Evolutionary conservation across 2,113 vertebrate genomes (phyloP), one percentile per base, ranked within the genome.

Genomic region (Xiphias gladius): DNA sequence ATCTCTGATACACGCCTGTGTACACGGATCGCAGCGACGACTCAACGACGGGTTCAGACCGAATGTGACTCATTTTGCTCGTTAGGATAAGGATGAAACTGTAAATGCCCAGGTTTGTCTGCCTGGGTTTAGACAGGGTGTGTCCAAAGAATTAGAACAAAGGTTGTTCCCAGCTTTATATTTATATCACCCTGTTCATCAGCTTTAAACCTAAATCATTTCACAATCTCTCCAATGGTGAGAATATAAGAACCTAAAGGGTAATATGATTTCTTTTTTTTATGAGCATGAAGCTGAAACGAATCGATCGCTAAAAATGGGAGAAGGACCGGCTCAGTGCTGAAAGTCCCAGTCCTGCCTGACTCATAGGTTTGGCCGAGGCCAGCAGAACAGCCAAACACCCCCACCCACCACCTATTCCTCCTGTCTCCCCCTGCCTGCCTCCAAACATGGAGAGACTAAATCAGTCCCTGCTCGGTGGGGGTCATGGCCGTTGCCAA

Each of bases 291-390:
- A 68, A 46, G 57, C 55, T 74, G 65, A 58, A 70, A 24, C 46
- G 55, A 75, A 39, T 46, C 12, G 46, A 4, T 35, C 68, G 30
- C 37, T 63, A 1, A 62, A 74, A 16, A 16, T 14, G 37, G 84
- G 65, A 46, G 75, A 70, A 52, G 22, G 28, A 2, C 28, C 46
- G 14, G 62, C 41, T 71, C 2, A 1, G 57, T 28, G 43, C 66
- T 39, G 48, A 59, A 50, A 65, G 14, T 64, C 50, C 63, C 59
- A 65, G 48, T 43, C 20, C 30, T 22, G 52, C 19, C 57, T 80
- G 76, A 82, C 69, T 87, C 82, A 73, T 57, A 3, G 41, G 32
- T 70, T 84, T 89, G 88, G 78, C 81, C 22, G 32, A 79, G 66
- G 10, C 70, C 35, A 14, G 54, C 43, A 76, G 59, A 71, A 64